Base-by-base conservation (phyloP, 2,888 invertebrate species). In the Phengaris arion region DNA sequence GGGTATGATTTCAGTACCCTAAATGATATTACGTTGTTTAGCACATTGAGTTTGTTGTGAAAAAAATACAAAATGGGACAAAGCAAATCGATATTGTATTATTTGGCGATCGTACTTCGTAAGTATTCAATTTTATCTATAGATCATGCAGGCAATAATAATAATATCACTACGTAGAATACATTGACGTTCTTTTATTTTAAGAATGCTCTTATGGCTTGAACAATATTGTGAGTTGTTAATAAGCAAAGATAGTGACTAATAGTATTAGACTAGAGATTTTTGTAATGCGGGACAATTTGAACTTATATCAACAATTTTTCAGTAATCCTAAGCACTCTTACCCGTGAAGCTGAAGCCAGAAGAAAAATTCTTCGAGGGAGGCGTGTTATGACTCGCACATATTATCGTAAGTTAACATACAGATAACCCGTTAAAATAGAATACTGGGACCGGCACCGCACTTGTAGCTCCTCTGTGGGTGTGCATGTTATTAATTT, bases 331-430 rank as follows among this genome's bases (percentile, higher is more conserved):
- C 85, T 97, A 82, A 94, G 96, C 78, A 94, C 95, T 55, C 92
- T 96, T 72, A 93, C 96, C 80, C 95, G 95, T 83, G 96, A 97
- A 90, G 94, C 95, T 46, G 97, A 97, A 86, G 97, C 95, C 12
- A 94, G 97, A 83, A 94, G 97, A 82, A 97, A 96, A 86, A 96
- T 97, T 83, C 93, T 97, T 68, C 94, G 96, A 82, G 97, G 97
- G 75, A 94, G 97, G 79, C 96, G 96, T 90, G 96, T 97, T 12
- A 94, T 97, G 83, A 97, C 96, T 3, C 94, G 97, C 78, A 95
- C 94, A 77, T 97, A 97, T 85, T 96, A 96, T 85, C 94, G 97
- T 97, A 94, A 96, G 97, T 70, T 72, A 12, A 70, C 9, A 48
- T 22, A 48, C 1, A 48, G 3, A 7, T 48, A 48, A 7, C 48